Base-by-base conservation (phyloP, 2,888 invertebrate genomes). In the Ditula angustiorana region DNA sequence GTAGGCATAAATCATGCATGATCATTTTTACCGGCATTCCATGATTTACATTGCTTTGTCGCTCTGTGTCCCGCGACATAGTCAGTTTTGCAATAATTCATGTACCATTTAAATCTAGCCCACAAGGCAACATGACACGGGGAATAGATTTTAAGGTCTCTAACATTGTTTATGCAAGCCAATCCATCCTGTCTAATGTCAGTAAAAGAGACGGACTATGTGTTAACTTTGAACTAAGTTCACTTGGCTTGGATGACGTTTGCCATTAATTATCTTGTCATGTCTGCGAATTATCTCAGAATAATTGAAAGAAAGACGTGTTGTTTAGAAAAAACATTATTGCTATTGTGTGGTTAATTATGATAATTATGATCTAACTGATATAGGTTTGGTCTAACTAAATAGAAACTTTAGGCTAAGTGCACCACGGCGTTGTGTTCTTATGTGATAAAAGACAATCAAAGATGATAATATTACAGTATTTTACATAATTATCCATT, bases 81-180 rank as follows among this genome's bases (percentile, higher is more conserved):
- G 49, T 67, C 58, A 33, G 26, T 59, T 49, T 52, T 50, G 35
- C 28, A 33, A 47, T 64, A 60, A 64, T 67, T 62, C 55, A 67
- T 62, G 62, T 52, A 72, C 73, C 77, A 63, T 69, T 81, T 81
- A 81, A 81, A 85, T 82, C 78, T 84, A 79, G 80, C 86, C 86
- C 85, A 88, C 87, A 83, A 83, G 80, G 78, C 80, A 81, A 83
- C 80, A 80, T 81, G 82, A 67, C 70, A 66, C 70, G 78, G 78
- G 82, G 81, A 84, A 85, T 83, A 80, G 78, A 83, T 86, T 85
- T 86, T 81, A 83, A 58, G 81, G 80, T 81, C 79, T 81, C 81
- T 79, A 81, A 83, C 81, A 77, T 85, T 84, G 80, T 79, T 78
- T 78, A 80, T 75, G 65, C 63, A n/a, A 16, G 24, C 35, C 55